Conservation (phyloP, 92 coral and sea anemone species). For the Anthopleura xanthogrammica region DNA sequence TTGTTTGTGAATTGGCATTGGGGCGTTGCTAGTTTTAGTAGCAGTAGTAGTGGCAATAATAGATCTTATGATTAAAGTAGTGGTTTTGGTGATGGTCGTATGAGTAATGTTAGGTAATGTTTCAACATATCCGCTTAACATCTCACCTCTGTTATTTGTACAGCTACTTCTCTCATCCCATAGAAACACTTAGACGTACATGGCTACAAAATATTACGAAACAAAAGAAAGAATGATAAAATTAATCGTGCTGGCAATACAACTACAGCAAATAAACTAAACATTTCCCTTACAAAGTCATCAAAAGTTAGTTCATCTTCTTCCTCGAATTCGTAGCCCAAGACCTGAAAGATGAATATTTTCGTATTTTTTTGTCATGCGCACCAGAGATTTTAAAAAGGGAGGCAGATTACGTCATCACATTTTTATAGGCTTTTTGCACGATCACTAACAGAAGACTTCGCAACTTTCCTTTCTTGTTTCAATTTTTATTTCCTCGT, state of each 20-base stretch:
- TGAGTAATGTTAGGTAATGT: background rate
- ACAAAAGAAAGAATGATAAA: background rate
- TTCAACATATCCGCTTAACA: background rate
- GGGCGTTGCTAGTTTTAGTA: background rate
- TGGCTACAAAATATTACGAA: conserved; percentile 24
- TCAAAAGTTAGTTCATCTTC: conserved; percentile 60
- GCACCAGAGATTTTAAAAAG: background rate
- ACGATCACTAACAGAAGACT: too few relatives aligned
- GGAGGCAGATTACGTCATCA: too few relatives aligned
- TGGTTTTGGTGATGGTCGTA: background rate
- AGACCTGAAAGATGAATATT: conserved; percentile 43
- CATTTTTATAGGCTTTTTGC: too few relatives aligned
- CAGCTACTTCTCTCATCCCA: conserved; percentile 49
- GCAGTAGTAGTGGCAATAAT: background rate
- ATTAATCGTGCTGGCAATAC: background rate
- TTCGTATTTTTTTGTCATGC: background rate
- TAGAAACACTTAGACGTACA: conserved; percentile 51
- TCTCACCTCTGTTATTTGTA: conserved; percentile 60
- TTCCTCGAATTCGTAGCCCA: conserved; percentile 83
- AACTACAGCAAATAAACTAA: background rate
- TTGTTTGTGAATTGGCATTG: too few relatives aligned
- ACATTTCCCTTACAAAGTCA: conserved; percentile 44
- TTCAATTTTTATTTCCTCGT: too few relatives aligned
- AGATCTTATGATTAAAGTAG: background rate
- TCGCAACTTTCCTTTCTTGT: too few relatives aligned